These are phyloP conservation scores for Suillia variegata DNA, from an alignment of 2,888 invertebrate genomes.

Conservation along the genomic window DNA sequence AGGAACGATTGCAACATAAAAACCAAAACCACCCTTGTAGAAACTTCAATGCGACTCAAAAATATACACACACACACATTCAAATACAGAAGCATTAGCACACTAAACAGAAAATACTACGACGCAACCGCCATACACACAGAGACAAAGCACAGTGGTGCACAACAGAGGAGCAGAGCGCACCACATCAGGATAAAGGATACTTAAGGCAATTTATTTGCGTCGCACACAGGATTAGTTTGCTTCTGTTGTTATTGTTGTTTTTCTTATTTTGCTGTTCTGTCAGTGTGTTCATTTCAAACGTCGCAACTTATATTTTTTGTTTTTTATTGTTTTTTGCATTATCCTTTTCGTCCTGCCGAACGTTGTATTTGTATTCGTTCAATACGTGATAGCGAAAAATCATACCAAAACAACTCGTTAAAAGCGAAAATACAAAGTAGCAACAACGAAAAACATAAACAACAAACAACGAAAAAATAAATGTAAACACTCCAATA, in stretches of 20 bases:
- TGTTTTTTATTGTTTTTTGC: neutral
- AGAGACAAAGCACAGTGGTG: neutral
- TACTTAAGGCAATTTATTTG: slow-evolving; percentile 25
- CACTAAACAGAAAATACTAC: slow-evolving; percentile 7
- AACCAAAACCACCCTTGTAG: slow-evolving; percentile 13
- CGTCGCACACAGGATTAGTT: slow-evolving; percentile 19
- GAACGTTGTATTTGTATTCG: no score
- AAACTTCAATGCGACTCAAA: neutral
- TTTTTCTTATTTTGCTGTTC: slow-evolving; percentile 3
- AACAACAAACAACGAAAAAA: no score
- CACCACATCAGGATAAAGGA: slow-evolving; percentile 8
- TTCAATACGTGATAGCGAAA: slow-evolving; percentile 18
- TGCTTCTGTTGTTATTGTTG: neutral
- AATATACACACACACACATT: no score
- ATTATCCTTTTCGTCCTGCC: neutral
- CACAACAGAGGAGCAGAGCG: no score
- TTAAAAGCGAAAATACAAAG: neutral
- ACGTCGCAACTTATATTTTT: neutral
- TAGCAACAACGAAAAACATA: neutral
- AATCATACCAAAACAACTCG: slow-evolving; percentile 19
- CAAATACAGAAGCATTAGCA: neutral
- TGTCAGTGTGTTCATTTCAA: no score
- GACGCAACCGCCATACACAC: slow-evolving; percentile 6
- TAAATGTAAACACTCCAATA: neutral
- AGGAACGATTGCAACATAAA: neutral